phyloP scores from a whole-genome alignment of 2,113 vertebrate species.

The Crotalus horridus region DNA sequence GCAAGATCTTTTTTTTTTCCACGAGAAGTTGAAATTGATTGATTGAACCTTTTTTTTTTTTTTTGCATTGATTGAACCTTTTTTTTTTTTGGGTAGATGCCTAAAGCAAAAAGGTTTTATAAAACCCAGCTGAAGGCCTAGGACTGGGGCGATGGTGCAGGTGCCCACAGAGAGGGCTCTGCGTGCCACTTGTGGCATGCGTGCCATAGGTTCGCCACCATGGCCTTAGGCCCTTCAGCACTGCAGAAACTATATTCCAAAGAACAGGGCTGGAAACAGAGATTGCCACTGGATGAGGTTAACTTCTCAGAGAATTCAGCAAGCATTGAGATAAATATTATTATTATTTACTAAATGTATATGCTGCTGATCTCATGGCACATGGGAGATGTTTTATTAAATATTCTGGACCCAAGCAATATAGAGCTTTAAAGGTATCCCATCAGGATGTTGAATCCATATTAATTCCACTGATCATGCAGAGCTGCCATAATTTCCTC shows the following conservation, averaged over 20 bases:
- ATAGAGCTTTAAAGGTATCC: not conserved
- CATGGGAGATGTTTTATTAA: not conserved
- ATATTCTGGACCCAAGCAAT: not conserved
- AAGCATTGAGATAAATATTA: not conserved
- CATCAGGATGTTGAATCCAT: not conserved
- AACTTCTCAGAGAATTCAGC: not conserved
- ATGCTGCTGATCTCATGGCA: not conserved
- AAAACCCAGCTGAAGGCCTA: too few relatives aligned
- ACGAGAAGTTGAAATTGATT: too few relatives aligned
- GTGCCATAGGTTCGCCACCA: too few relatives aligned
- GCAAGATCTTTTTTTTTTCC: too few relatives aligned
- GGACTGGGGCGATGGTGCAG: too few relatives aligned
- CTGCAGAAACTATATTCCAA: not conserved
- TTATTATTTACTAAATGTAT: not conserved
- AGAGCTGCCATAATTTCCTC: not conserved
- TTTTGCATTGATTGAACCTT: too few relatives aligned
- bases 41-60: too few relatives aligned
- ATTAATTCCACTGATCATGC: not conserved
- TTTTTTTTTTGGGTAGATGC: too few relatives aligned
- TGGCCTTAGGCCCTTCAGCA: not conserved
- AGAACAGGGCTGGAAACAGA: not conserved
- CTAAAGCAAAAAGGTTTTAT: too few relatives aligned
- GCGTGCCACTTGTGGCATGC: too few relatives aligned
- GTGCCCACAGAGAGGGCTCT: too few relatives aligned
- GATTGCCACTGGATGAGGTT: not conserved